Conservation (phyloP, 1,140 invertebrate genomes). For the Drosophila nigromelanica region DNA sequence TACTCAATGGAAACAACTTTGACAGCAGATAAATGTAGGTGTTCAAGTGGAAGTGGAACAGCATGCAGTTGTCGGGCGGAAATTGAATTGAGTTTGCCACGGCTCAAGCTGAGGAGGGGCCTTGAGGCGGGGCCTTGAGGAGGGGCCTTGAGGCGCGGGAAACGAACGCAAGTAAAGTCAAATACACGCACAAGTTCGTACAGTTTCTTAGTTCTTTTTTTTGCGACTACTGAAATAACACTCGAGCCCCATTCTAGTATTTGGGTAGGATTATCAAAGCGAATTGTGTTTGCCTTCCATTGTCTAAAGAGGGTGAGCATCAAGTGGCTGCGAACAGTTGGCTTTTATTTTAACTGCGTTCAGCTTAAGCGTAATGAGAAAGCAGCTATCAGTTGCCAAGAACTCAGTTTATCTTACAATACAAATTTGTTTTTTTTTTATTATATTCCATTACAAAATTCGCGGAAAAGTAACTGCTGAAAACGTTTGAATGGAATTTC, state of each 20-base stretch:
- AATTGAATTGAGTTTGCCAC: conserved; percentile 65
- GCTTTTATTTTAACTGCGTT: conserved; percentile 10
- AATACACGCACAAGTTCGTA: neutral
- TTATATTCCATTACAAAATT: no score
- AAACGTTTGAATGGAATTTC: neutral
- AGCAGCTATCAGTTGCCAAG: neutral
- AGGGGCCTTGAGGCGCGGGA: neutral
- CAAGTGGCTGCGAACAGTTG: conserved; percentile 1
- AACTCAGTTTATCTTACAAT: no score
- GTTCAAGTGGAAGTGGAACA: conserved; percentile 59
- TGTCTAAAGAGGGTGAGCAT: conserved; percentile 7
- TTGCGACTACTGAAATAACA: conserved; percentile 16
- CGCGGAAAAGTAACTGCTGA: no score
- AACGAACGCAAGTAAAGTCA: conserved; percentile 1
- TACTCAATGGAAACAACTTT: conserved; percentile 35
- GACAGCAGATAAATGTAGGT: conserved; percentile 68
- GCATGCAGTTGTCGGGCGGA: conserved; percentile 60
- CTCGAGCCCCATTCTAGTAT: conserved; percentile 10
- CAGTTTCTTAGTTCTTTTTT: conserved; percentile 11
- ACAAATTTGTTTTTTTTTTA: no score
- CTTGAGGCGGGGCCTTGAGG: neutral
- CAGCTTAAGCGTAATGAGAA: conserved; percentile 1
- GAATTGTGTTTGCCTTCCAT: conserved; percentile 22
- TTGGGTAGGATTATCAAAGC: conserved; percentile 17
- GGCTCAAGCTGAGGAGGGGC: neutral